Evolutionary conservation across 2,888 invertebrate genomes (phyloP).

Genomic region (Drosophila monieri): DNA sequence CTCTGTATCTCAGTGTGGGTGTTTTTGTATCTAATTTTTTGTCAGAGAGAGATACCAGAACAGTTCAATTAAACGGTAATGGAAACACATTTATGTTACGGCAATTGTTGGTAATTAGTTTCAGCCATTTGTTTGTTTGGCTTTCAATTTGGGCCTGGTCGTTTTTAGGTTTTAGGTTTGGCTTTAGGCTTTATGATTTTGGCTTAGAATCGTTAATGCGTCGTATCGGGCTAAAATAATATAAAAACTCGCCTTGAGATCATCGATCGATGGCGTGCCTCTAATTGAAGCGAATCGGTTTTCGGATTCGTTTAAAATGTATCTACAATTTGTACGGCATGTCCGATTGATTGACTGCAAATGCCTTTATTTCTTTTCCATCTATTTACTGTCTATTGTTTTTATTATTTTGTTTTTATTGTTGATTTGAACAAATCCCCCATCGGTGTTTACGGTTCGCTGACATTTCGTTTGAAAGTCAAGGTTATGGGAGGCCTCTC

Average conservation of each 20-base stretch:
- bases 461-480: slow-evolving; percentile 60
- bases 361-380: slow-evolving; percentile 36
- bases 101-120: slow-evolving; percentile 65
- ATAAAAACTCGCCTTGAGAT: slow-evolving; percentile 51
- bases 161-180: slow-evolving; percentile 27
- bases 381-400: slow-evolving; percentile 38
- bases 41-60: not conserved
- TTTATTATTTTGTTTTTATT: slow-evolving; percentile 42
- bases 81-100: slow-evolving; percentile 58
- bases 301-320: slow-evolving; percentile 60
- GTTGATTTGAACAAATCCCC: slow-evolving; percentile 41
- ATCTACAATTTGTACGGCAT: slow-evolving; percentile 55
- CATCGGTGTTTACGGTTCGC: slow-evolving; percentile 4
- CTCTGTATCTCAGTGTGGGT: slow-evolving; percentile 6
- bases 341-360: slow-evolving; percentile 67
- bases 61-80: slow-evolving; percentile 63
- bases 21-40: not conserved
- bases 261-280: slow-evolving; percentile 44
- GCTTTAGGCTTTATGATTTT: no score
- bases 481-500: slow-evolving; percentile 55
- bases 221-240: not conserved
- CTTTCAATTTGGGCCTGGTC: not conserved
- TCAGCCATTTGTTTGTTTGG: slow-evolving; percentile 10
- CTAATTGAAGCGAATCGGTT: slow-evolving; percentile 52
- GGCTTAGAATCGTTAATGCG: not conserved